These are phyloP conservation scores for Sinotaia quadrata DNA, from an alignment of 2,888 invertebrate genomes.

Conservation along the genomic window DNA sequence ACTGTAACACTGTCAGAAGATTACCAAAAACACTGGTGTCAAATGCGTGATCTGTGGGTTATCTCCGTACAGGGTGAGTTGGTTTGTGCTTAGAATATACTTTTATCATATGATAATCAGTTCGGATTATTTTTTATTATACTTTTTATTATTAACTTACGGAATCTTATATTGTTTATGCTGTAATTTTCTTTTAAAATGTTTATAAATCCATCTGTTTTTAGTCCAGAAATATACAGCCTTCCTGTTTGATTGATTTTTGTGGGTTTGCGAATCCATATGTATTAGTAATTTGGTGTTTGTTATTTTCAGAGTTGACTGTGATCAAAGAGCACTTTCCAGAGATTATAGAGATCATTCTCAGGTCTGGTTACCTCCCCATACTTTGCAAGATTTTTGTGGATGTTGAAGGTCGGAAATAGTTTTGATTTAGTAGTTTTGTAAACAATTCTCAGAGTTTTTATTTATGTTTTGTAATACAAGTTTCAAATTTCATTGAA, in stretches of 20 bases:
- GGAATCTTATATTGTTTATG: no score
- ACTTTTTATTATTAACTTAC: no score
- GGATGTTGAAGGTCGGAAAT: neutral
- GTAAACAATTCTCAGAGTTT: neutral
- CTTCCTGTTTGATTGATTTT: no score
- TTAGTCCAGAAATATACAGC: no score
- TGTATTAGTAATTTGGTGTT: neutral
- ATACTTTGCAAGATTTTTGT: neutral
- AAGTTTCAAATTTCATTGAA: neutral
- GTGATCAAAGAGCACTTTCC: neutral
- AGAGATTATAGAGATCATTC: neutral
- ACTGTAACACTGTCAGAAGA: neutral
- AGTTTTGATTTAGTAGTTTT: neutral
- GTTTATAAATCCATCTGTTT: no score
- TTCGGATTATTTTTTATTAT: neutral
- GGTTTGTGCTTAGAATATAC: neutral
- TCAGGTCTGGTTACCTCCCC: neutral
- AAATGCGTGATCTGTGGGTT: neutral
- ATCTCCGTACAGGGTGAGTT: constrained; percentile 2
- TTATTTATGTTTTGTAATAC: no score
- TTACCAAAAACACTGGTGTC: neutral
- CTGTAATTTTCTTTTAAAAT: no score
- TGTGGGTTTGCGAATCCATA: no score
- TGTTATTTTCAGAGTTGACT: neutral
- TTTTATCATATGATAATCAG: neutral